phyloP scores from a whole-genome alignment of 37 sponge, comb jelly and placozoan species.

The Axinella damicornis region DNA sequence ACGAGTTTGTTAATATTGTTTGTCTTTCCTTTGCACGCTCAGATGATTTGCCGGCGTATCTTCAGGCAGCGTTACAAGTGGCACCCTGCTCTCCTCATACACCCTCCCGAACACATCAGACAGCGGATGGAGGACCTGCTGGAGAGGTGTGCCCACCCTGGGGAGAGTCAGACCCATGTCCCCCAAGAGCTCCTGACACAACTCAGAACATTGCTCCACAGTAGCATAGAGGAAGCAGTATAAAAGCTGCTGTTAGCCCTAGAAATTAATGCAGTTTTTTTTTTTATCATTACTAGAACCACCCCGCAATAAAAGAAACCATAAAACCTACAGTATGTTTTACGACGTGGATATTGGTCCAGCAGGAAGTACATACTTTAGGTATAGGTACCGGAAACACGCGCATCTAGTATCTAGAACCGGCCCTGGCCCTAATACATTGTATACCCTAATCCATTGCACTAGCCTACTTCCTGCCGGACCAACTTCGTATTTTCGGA shows the following conservation, averaged over 20 bases:
- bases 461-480: too few relatives aligned
- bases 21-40: not conserved
- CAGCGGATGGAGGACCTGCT: not conserved
- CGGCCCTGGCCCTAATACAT: too few relatives aligned
- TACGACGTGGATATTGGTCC: too few relatives aligned
- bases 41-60: not conserved
- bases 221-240: not conserved
- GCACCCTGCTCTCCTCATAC: conserved; percentile 19
- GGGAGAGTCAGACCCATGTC: not conserved
- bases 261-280: too few relatives aligned
- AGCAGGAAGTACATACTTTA: too few relatives aligned
- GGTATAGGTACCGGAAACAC: too few relatives aligned
- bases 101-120: conserved; percentile 1
- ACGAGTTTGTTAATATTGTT: not conserved
- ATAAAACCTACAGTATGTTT: too few relatives aligned
- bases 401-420: too few relatives aligned
- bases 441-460: too few relatives aligned
- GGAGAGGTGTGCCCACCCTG: conserved; percentile 1
- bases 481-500: too few relatives aligned
- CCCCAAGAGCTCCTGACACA: not conserved
- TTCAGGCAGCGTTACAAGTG: not conserved
- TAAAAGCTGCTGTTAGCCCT: too few relatives aligned
- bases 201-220: not conserved
- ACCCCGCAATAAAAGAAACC: too few relatives aligned
- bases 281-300: not conserved